Evolutionary conservation across 2,113 vertebrate genomes (phyloP).

Genomic region (Cynopterus brachyotis): DNA sequence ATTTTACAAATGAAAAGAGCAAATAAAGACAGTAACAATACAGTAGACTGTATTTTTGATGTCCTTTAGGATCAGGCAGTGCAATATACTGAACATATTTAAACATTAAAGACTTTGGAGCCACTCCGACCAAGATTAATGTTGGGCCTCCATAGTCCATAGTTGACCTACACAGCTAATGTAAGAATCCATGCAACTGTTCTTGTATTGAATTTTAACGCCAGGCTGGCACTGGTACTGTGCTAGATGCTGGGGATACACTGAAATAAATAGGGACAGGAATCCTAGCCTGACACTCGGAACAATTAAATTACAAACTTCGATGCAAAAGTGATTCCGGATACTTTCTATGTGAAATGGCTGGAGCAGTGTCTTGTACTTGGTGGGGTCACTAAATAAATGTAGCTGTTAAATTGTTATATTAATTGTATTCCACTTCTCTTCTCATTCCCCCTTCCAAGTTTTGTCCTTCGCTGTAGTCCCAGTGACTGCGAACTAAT

Average conservation of each 20-base stretch:
- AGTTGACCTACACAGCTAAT: not conserved
- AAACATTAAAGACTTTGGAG: not conserved
- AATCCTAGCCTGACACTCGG: not conserved
- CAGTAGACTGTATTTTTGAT: not conserved
- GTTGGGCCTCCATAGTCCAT: not conserved
- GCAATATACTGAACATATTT: not conserved
- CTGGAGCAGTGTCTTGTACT: not conserved
- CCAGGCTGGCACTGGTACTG: not conserved
- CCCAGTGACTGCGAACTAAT: not conserved
- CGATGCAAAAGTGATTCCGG: not conserved
- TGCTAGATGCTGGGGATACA: not conserved
- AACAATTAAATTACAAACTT: not conserved
- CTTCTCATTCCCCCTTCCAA: not conserved
- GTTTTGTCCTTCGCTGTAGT: not conserved
- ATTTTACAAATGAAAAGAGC: not conserved
- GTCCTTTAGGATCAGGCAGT: not conserved
- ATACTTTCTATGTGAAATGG: not conserved
- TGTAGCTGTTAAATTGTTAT: not conserved
- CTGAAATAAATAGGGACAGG: not conserved
- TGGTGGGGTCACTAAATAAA: not conserved
- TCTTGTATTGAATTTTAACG: not conserved
- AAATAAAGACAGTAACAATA: not conserved
- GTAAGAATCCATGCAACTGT: not conserved
- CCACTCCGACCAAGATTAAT: not conserved
- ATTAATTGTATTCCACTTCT: not conserved